Evolutionary conservation across 2,797 vertebrate genomes (phyloP).

Genomic region (Mormyrops boulengeri): DNA sequence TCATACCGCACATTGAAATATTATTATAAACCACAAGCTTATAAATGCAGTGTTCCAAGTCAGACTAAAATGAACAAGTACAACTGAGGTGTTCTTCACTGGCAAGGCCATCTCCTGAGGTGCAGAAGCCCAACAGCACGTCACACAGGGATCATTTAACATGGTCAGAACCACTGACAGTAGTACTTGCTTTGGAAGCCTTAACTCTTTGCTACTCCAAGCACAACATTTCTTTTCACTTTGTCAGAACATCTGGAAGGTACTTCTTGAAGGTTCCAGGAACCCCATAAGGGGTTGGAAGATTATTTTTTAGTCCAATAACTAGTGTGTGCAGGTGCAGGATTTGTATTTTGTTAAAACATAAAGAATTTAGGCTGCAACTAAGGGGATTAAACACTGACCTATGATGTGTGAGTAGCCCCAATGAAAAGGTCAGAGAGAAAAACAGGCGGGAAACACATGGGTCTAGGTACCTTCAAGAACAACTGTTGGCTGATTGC

Average conservation of each 20-base stretch:
- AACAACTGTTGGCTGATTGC: neutral
- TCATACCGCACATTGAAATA: neutral
- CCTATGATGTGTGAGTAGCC: neutral
- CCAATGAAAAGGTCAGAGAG: neutral
- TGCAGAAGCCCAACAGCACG: neutral
- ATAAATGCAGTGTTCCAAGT: neutral
- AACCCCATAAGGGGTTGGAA: neutral
- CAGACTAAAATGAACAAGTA: neutral
- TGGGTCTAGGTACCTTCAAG: neutral
- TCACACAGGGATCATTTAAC: neutral
- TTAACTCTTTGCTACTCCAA: neutral
- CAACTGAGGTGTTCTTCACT: neutral
- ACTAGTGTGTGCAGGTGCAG: neutral
- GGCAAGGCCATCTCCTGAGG: neutral
- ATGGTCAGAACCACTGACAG: neutral
- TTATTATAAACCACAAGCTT: neutral
- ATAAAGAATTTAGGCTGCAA: neutral
- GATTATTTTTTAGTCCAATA: neutral
- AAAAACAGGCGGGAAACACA: neutral
- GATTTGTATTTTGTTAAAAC: neutral
- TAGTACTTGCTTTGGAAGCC: neutral
- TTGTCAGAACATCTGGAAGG: neutral
- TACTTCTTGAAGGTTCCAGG: neutral
- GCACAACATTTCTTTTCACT: neutral
- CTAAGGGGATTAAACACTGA: neutral